A percentile compares a stretch with the other conserved stretches of the same genome.
phyloP scores from a whole-genome alignment of 2,888 invertebrate genomes.

The Lasioglossum oenotherae region DNA sequence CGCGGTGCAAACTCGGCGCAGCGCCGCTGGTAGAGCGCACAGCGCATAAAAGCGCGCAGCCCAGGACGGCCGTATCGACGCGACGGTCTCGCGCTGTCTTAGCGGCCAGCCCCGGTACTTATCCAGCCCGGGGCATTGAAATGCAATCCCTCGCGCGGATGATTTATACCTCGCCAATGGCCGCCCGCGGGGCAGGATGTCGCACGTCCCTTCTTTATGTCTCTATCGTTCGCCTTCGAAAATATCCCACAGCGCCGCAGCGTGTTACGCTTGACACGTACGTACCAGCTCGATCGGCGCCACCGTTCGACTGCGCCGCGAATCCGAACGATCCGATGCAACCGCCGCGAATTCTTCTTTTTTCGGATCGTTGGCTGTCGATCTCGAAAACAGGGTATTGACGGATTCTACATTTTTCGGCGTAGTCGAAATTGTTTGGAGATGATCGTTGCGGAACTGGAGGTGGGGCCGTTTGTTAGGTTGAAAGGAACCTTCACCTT shows the following conservation, averaged over 20 bases:
- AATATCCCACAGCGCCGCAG: constrained; percentile 72
- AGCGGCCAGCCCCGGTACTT: constrained; percentile 58
- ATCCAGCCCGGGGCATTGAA: constrained; percentile 77
- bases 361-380: not conserved
- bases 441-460: too few relatives aligned
- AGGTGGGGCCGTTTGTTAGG: too few relatives aligned
- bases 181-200: constrained; percentile 82
- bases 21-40: constrained; percentile 60
- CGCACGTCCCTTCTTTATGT: constrained; percentile 81
- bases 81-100: constrained; percentile 38
- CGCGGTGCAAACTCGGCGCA: not conserved
- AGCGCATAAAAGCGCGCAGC: constrained; percentile 68
- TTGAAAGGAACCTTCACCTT: not conserved
- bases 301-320: constrained; percentile 49
- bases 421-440: not conserved
- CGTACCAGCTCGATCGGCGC: constrained; percentile 65
- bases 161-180: constrained; percentile 81
- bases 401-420: not conserved
- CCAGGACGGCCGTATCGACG: constrained; percentile 32
- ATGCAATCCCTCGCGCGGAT: constrained; percentile 82
- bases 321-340: constrained; percentile 42
- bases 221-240: constrained; percentile 77
- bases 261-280: constrained; percentile 65
- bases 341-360: not conserved
- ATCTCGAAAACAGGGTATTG: not conserved